Conservation (phyloP, 2,888 invertebrate genomes). For the Himalopsyche japonica region DNA sequence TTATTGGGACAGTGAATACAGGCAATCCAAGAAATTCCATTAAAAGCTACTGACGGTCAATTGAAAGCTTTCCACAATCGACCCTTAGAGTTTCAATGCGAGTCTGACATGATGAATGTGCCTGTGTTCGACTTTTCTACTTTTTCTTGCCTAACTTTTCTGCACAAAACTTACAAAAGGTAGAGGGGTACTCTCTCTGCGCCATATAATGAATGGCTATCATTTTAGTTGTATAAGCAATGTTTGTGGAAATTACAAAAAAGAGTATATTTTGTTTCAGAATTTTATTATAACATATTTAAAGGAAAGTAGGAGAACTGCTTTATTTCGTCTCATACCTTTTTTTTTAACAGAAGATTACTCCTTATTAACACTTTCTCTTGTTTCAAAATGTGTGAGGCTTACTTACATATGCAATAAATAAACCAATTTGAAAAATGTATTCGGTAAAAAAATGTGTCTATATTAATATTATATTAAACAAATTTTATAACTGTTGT, state of each 20-base stretch:
- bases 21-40: slow-evolving; percentile 24
- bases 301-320: neutral
- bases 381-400: too few species aligned
- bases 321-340: neutral
- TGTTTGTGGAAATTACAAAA: neutral
- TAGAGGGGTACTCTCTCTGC: neutral
- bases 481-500: too few species aligned
- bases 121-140: slow-evolving; percentile 3
- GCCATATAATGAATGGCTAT: neutral
- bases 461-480: too few species aligned
- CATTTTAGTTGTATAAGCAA: neutral
- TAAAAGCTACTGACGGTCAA: slow-evolving; percentile 23
- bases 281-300: too few species aligned
- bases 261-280: neutral
- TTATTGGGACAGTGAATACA: slow-evolving; percentile 2
- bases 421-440: too few species aligned
- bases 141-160: neutral
- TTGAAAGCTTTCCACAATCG: slow-evolving; percentile 20
- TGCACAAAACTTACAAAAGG: slow-evolving; percentile 1
- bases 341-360: too few species aligned
- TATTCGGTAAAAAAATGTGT: too few species aligned
- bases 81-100: neutral
- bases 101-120: slow-evolving; percentile 4
- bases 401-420: too few species aligned
- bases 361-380: too few species aligned